phyloP scores from a whole-genome alignment of 1,140 invertebrate genomes.

The Drosophila pallidifrons region DNA sequence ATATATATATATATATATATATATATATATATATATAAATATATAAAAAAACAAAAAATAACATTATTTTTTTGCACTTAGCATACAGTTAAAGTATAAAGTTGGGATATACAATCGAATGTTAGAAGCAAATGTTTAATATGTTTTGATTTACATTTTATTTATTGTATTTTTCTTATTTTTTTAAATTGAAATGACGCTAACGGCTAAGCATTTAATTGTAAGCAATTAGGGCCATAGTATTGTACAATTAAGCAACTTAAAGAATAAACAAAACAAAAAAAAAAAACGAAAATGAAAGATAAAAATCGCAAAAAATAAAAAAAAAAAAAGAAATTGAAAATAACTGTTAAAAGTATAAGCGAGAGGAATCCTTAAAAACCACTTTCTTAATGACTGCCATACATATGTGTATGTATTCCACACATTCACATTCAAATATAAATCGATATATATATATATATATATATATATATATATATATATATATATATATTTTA shows the following conservation, averaged over 20 bases:
- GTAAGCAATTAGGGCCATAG: conserved; percentile 64
- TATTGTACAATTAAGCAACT: conserved; percentile 50
- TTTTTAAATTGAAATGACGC: conserved; percentile 30
- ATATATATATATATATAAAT: conserved; percentile 23
- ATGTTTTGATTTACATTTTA: conserved; percentile 31
- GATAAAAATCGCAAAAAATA: conserved; percentile 7
- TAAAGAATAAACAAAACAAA: conserved; percentile 20
- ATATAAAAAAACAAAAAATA: background rate
- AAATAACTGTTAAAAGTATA: conserved; percentile 48
- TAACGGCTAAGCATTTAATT: conserved; percentile 51
- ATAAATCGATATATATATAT: conserved; percentile 18
- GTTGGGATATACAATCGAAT: conserved; percentile 23
- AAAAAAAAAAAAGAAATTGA: background rate
- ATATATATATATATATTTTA: too few species aligned
- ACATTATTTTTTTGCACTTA: conserved; percentile 47
- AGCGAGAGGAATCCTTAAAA: conserved; percentile 76
- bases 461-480: too few species aligned
- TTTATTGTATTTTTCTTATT: conserved; percentile 55
- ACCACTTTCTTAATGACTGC: conserved; percentile 83
- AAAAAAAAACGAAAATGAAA: conserved; percentile 27
- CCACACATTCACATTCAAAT: conserved; percentile 38
- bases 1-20: conserved; percentile 2
- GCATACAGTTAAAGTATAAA: conserved; percentile 45
- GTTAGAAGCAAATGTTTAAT: conserved; percentile 29
- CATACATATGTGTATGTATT: conserved; percentile 57